These are phyloP conservation scores for Acanthacorydalis orientalis DNA, from an alignment of 2,888 invertebrate species.

Conservation along the genomic window DNA sequence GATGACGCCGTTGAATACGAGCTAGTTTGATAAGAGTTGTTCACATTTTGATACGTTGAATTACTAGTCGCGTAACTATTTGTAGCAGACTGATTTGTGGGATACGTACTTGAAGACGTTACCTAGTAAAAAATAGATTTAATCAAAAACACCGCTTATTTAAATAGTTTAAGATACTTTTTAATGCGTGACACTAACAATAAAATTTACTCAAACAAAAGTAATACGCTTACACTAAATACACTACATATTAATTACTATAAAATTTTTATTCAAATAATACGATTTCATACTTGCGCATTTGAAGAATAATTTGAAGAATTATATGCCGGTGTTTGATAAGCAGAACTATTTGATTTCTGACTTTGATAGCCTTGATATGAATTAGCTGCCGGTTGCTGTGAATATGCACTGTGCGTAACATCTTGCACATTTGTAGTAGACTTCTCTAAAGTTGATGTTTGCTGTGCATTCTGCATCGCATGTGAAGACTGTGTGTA, in stretches of 20 bases:
- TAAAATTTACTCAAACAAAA: no score
- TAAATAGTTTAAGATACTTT: no score
- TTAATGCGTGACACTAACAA: no score
- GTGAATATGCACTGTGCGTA: conserved; percentile 8
- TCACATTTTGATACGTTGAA: conserved; percentile 4
- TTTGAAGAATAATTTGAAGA: conserved; percentile 17
- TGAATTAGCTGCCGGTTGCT: conserved; percentile 7
- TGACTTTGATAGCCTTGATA: conserved; percentile 19
- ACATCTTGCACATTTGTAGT: conserved; percentile 4
- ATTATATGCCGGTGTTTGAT: conserved; percentile 27
- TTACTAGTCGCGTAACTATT: conserved; percentile 16
- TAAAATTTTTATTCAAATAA: neutral
- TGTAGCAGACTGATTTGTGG: conserved; percentile 16
- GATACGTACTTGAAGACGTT: conserved; percentile 22
- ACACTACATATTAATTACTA: neutral
- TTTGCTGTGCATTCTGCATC: conserved; percentile 12
- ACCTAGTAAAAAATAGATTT: conserved; percentile 20
- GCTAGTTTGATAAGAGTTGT: conserved; percentile 20
- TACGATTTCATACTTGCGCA: neutral
- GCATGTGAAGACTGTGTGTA: conserved; percentile 12
- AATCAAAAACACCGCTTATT: no score
- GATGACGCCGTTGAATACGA: conserved; percentile 21
- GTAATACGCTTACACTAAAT: no score
- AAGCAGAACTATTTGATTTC: conserved; percentile 23
- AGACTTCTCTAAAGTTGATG: conserved; percentile 10